A percentile compares a stretch with the other conserved stretches of the same genome.
These are phyloP conservation scores for Sphyrna mokarran DNA, from an alignment of 2,113 vertebrate genomes.

Conservation along the genomic window DNA sequence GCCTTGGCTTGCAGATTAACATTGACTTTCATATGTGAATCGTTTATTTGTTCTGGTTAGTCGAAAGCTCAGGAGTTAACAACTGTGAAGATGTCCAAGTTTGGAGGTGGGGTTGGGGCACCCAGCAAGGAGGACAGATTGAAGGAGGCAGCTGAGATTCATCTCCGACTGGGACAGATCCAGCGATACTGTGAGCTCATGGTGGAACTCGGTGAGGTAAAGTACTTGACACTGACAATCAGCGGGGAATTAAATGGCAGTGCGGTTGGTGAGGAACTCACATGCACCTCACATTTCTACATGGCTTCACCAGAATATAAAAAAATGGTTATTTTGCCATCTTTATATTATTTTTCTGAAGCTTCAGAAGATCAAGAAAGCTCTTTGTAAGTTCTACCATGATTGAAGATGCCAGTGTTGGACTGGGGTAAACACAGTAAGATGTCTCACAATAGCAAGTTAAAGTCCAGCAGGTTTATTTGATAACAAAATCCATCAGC, in stretches of 20 bases:
- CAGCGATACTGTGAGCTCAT: constrained; percentile 96
- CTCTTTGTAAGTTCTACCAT: background rate
- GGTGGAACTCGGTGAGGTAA: constrained; percentile 97
- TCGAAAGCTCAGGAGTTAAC: constrained; percentile 95
- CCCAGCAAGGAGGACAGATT: constrained; percentile 91
- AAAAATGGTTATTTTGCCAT: background rate
- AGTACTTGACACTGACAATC: background rate
- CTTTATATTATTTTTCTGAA: background rate
- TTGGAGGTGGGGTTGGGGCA: constrained; percentile 87
- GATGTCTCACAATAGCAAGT: no score
- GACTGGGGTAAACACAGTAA: no score
- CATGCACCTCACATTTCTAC: background rate
- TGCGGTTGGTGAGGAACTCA: background rate
- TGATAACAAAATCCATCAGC: no score
- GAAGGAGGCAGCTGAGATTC: constrained; percentile 86
- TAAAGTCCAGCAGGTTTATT: no score
- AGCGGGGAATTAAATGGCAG: background rate
- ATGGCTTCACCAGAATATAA: background rate
- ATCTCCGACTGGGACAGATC: constrained; percentile 85
- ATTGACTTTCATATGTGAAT: background rate
- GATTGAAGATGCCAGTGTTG: no score
- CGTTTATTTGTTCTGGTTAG: constrained; percentile 48
- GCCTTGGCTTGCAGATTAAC: background rate
- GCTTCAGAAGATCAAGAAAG: background rate
- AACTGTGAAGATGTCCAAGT: constrained; percentile 95